A percentile compares a stretch with the other conserved stretches of the same genome.
These are phyloP conservation scores for Cyclophora albipunctata DNA, from an alignment of 2,888 invertebrate species.

Conservation along the genomic window DNA sequence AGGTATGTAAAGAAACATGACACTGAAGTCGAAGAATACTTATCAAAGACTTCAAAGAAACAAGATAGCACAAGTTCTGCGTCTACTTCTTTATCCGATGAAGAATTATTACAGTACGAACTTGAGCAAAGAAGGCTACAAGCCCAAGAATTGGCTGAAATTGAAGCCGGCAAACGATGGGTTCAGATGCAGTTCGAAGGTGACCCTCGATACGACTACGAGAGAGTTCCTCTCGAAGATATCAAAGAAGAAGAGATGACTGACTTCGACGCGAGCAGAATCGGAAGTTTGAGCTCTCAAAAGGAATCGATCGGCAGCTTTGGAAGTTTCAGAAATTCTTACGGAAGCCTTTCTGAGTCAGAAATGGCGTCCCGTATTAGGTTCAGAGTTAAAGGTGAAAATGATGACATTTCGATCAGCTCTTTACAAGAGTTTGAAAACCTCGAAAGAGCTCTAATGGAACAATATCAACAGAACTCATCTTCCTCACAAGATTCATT, in stretches of 20 bases:
- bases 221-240: conserved; percentile 89
- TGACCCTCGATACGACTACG: conserved; percentile 85
- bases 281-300: conserved; percentile 86
- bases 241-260: conserved; percentile 94
- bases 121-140: conserved; percentile 77
- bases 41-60: conserved; percentile 81
- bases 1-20: conserved; percentile 77
- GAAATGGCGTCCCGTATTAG: conserved; percentile 89
- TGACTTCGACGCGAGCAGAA: conserved; percentile 86
- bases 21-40: conserved; percentile 81
- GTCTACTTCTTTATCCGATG: conserved; percentile 74
- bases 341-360: conserved; percentile 94
- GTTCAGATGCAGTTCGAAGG: conserved; percentile 92
- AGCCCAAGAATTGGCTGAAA: conserved; percentile 70
- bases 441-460: conserved; percentile 89
- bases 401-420: conserved; percentile 93
- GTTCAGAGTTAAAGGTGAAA: conserved; percentile 89
- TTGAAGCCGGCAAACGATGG: conserved; percentile 89
- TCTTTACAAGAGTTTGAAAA: conserved; percentile 96
- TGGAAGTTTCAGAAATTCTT: conserved; percentile 90
- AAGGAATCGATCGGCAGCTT: conserved; percentile 86
- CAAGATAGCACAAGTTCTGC: conserved; percentile 75
- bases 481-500: conserved; percentile 91
- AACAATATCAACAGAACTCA: conserved; percentile 82
- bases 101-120: conserved; percentile 79